A percentile compares a stretch with the other conserved stretches of the same genome.
Conservation (phyloP, 2,797 vertebrate genomes). For the Ciconia nigra region DNA sequence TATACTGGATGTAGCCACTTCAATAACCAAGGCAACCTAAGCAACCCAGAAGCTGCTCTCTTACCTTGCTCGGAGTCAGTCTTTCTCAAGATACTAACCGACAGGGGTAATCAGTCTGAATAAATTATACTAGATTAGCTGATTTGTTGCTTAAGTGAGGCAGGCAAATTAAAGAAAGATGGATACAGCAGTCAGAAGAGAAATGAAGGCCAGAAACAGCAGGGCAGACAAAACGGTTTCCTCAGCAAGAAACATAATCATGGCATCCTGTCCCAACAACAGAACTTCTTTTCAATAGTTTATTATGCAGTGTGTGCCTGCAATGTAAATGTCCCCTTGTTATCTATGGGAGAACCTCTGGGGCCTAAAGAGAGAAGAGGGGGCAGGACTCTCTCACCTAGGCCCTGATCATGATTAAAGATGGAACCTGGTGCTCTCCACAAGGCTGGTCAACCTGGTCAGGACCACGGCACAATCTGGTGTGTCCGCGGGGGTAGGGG, state of each 20-base stretch:
- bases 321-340: background rate
- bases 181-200: background rate
- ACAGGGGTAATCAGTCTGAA: background rate
- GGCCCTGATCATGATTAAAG: background rate
- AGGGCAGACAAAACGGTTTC: background rate
- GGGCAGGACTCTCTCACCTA: background rate
- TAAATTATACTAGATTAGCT: background rate
- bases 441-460: background rate
- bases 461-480: background rate
- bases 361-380: background rate
- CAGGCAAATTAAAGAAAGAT: background rate
- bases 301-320: background rate
- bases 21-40: background rate
- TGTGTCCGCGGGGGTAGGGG: background rate
- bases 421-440: background rate
- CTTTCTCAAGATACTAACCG: background rate
- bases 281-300: background rate
- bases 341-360: background rate
- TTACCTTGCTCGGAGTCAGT: background rate
- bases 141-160: background rate
- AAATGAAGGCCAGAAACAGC: background rate
- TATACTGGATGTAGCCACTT: background rate
- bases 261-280: background rate
- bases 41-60: background rate
- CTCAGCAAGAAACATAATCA: background rate